Base-by-base conservation (phyloP, 2,113 vertebrate species). In the Falcunculus frontatus region DNA sequence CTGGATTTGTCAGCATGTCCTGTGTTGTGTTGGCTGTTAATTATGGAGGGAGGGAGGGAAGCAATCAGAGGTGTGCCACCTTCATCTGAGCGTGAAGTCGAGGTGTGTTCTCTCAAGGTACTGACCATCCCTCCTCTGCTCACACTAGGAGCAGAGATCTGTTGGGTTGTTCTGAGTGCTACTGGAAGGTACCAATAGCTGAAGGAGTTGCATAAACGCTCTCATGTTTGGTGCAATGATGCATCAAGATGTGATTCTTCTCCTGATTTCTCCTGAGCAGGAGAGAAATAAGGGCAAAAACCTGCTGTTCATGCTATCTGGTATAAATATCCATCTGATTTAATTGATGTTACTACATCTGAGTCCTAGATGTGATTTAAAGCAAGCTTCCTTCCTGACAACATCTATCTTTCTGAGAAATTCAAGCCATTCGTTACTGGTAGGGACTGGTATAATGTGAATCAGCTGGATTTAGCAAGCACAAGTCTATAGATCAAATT, bases 11-110 rank as follows among this genome's bases (percentile, higher is more conserved):
- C 22, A 60, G 6, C 2, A 6, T 76, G 30, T 53, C 49, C 16
- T 76, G 30, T 50, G 39, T 42, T 85, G 8, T 27, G 5, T 6
- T 83, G 63, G 26, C 16, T 42, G 5, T 64, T 50, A 52, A 23
- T 52, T 59, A 21, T 2, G 10, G 2, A 37, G 46, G 21, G 35
- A 60, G 67, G 19, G 44, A 68, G 13, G 23, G 46, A 49, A 33
- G 23, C 32, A 87, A 29, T 4, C 0, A 17, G 8, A 9, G 15
- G 5, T 7, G 1, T 22, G 8, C 5, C 20, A 27, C 27, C 7
- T 21, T 39, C 26, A 33, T 5, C 7, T 32, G 13, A 32, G 15
- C 1, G 0, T 30, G 50, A 25, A 47, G n/a, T 9, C 4, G 9
- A 12, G 4, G 29, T 6, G 3, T 29, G 11, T 19, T 49, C 35